A percentile compares a stretch with the other conserved stretches of the same genome.
Evolutionary conservation across 1,140 invertebrate species (phyloP).

Genomic region (Trichomalopsis sarcophagae): DNA sequence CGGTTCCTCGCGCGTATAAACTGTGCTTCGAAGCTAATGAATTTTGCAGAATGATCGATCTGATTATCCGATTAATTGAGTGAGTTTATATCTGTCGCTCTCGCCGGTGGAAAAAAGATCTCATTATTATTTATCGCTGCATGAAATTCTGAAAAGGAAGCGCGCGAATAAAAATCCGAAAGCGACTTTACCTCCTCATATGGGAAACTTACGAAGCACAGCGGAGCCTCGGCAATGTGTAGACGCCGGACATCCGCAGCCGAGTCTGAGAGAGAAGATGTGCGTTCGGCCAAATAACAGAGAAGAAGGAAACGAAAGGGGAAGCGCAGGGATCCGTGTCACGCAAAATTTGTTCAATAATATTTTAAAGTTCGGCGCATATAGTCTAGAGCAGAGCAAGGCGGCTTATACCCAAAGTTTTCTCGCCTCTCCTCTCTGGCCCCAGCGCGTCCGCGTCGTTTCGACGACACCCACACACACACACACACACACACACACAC

Average conservation of each 20-base stretch:
- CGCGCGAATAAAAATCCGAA: too few relatives aligned
- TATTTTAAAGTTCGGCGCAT: slow-evolving; percentile 62
- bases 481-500: background rate
- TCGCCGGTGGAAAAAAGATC: too few relatives aligned
- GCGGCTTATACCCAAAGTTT: slow-evolving; percentile 53
- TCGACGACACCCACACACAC: background rate
- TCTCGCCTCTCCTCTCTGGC: slow-evolving; percentile 38
- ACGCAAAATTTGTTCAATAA: slow-evolving; percentile 64
- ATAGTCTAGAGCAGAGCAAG: background rate
- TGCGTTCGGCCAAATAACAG: slow-evolving; percentile 14
- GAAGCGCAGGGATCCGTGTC: slow-evolving; percentile 3
- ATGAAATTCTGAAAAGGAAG: too few relatives aligned
- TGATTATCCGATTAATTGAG: too few relatives aligned
- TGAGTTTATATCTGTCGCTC: too few relatives aligned
- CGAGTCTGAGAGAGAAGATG: background rate
- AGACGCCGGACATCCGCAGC: background rate
- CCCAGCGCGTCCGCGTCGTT: background rate
- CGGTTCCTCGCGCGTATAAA: too few relatives aligned
- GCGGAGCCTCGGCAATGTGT: too few relatives aligned
- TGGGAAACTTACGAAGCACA: too few relatives aligned
- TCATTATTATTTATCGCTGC: too few relatives aligned
- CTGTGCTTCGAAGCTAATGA: too few relatives aligned
- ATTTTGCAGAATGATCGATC: too few relatives aligned
- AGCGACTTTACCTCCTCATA: too few relatives aligned
- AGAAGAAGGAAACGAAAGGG: background rate